Evolutionary conservation across 2,888 invertebrate genomes (phyloP).

Genomic region (Pandemis corylana): DNA sequence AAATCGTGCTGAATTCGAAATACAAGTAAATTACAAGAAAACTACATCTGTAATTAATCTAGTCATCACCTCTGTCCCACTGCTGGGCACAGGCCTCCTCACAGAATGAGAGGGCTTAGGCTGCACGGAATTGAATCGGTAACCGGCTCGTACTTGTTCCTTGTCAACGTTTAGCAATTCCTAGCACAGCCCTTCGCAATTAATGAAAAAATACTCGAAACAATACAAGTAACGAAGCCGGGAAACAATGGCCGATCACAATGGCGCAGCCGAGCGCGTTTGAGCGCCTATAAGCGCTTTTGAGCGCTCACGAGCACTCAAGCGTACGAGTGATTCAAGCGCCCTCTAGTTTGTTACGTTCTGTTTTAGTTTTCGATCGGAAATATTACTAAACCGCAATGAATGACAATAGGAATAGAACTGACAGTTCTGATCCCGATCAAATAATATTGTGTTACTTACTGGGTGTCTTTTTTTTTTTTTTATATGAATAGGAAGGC

Average conservation of each 20-base stretch:
- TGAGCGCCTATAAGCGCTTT: slow-evolving; percentile 9
- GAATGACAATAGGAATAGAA: too few relatives aligned
- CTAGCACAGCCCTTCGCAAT: background rate
- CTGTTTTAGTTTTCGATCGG: slow-evolving; percentile 24
- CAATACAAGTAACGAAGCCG: slow-evolving; percentile 40
- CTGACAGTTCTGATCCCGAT: too few relatives aligned
- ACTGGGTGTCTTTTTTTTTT: too few relatives aligned
- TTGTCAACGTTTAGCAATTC: background rate
- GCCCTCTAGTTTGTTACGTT: slow-evolving; percentile 7
- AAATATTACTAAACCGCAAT: background rate
- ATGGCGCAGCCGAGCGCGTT: slow-evolving; percentile 25
- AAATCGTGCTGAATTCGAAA: too few relatives aligned
- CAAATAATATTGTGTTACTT: too few relatives aligned
- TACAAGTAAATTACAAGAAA: too few relatives aligned
- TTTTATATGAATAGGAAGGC: too few relatives aligned
- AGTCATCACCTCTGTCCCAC: too few relatives aligned
- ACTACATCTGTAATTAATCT: too few relatives aligned
- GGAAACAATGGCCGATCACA: slow-evolving; percentile 37
- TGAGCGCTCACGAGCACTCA: slow-evolving; percentile 20
- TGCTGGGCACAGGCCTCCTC: too few relatives aligned
- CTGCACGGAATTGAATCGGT: too few relatives aligned
- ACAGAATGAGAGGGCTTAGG: too few relatives aligned
- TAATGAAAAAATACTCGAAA: slow-evolving; percentile 41
- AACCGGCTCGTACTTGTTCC: background rate
- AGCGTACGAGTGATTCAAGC: slow-evolving; percentile 4